These are phyloP conservation scores for Cebus imitator DNA, from an alignment of 2,113 vertebrate genomes.

Conservation along the genomic window DNA sequence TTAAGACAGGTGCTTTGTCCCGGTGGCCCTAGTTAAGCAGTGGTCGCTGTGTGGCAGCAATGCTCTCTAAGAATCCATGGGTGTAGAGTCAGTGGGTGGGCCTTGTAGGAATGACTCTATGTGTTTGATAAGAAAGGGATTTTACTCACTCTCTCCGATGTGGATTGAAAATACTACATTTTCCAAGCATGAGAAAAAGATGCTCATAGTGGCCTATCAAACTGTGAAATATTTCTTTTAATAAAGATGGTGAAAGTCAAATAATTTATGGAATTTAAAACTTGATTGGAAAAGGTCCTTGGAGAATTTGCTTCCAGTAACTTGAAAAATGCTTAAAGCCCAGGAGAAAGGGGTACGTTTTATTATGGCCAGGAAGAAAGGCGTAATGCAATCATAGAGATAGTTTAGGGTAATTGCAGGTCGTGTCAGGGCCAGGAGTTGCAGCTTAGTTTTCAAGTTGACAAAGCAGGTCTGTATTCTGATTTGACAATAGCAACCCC, in stretches of 20 bases:
- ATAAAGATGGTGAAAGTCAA: background rate
- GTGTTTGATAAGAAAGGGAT: background rate
- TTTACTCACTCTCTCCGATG: background rate
- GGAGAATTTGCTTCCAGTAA: background rate
- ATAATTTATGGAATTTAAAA: slow-evolving; percentile 19
- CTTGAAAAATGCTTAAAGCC: background rate
- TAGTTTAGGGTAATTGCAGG: too few relatives aligned
- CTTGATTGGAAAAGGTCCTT: background rate
- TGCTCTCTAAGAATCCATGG: background rate
- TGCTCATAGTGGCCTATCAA: background rate
- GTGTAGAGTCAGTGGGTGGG: background rate
- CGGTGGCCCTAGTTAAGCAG: background rate
- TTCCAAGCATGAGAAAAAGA: background rate
- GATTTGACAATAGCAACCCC: background rate
- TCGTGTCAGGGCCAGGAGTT: too few relatives aligned
- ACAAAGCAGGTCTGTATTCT: background rate
- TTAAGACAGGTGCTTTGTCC: background rate
- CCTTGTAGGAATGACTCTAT: background rate
- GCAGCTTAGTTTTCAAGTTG: background rate
- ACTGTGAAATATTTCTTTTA: background rate
- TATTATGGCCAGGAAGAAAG: background rate
- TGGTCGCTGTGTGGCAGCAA: background rate
- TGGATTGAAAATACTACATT: background rate
- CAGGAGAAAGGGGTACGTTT: background rate
- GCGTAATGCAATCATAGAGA: background rate